A percentile compares a stretch with the other conserved stretches of the same genome.
These are phyloP conservation scores for Daphoenositta chrysoptera DNA, from an alignment of 2,113 vertebrate genomes.

Conservation along the genomic window DNA sequence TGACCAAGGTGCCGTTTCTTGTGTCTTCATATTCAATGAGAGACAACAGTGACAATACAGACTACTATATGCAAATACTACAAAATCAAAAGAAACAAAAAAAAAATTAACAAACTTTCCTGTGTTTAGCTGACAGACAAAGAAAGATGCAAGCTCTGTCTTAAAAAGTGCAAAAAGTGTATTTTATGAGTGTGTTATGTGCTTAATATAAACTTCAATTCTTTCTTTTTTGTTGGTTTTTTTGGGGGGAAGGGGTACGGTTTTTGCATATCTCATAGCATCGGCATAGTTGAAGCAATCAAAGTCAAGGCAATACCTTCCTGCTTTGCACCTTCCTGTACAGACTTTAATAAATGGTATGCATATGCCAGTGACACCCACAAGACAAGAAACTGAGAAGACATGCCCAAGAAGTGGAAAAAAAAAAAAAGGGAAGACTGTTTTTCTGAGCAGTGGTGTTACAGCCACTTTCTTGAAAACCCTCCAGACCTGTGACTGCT, in stretches of 20 bases:
- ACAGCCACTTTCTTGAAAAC: neutral
- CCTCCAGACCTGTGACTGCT: neutral
- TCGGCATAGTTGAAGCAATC: neutral
- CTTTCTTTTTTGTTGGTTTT: neutral
- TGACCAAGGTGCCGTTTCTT: neutral
- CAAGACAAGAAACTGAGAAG: neutral
- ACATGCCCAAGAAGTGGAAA: neutral
- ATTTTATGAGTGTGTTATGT: neutral
- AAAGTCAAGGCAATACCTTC: neutral
- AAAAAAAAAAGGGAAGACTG: neutral
- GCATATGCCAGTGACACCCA: neutral
- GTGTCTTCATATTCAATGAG: neutral
- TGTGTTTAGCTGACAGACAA: neutral
- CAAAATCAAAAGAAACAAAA: neutral
- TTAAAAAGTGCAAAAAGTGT: neutral
- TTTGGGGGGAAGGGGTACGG: accelerated
- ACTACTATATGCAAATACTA: neutral
- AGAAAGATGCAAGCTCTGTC: neutral
- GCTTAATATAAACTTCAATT: neutral
- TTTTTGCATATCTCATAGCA: neutral
- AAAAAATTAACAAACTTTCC: neutral
- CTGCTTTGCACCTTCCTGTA: neutral
- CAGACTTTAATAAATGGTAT: neutral
- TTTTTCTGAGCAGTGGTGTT: neutral
- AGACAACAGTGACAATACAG: neutral